Percentiles rank a stretch among this genome's conserved stretches.
phyloP scores from a whole-genome alignment of 2,113 vertebrate genomes.

The Burhinus bistriatus region DNA sequence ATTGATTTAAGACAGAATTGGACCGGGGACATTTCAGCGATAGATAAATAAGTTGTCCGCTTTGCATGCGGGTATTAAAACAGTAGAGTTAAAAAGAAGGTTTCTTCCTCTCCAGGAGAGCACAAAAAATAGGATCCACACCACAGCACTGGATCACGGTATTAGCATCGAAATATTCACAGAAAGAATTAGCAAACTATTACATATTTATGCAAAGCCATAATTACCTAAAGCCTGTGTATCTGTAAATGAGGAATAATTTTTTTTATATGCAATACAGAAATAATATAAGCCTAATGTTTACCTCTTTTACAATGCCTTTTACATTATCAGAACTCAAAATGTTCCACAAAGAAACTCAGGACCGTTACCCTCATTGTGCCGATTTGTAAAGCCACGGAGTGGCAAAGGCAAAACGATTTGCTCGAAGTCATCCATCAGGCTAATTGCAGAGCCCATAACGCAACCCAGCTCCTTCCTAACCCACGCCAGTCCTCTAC shows the following conservation, averaged over 20 bases:
- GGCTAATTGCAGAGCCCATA: conserved; percentile 7
- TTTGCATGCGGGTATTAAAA: background rate
- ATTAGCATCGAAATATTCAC: background rate
- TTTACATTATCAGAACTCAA: background rate
- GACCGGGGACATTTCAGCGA: background rate
- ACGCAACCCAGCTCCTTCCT: background rate
- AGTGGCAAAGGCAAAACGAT: background rate
- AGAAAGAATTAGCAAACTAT: background rate
- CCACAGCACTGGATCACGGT: background rate
- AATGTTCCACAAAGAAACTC: background rate
- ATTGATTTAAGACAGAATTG: background rate
- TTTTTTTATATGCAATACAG: background rate
- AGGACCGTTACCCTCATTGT: background rate
- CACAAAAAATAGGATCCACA: background rate
- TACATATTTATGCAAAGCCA: conserved; percentile 31
- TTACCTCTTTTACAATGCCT: background rate
- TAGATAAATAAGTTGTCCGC: background rate
- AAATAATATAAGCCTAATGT: conserved; percentile 12
- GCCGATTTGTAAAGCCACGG: background rate
- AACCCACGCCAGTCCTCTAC: background rate
- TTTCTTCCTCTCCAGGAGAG: background rate
- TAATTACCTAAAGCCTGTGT: conserved; percentile 20
- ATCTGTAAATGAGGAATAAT: background rate
- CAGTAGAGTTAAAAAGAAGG: background rate
- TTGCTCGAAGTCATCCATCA: conserved; percentile 13